Evolutionary conservation across 2,797 vertebrate genomes (phyloP).

Genomic region (Falco novaeseelandiae): DNA sequence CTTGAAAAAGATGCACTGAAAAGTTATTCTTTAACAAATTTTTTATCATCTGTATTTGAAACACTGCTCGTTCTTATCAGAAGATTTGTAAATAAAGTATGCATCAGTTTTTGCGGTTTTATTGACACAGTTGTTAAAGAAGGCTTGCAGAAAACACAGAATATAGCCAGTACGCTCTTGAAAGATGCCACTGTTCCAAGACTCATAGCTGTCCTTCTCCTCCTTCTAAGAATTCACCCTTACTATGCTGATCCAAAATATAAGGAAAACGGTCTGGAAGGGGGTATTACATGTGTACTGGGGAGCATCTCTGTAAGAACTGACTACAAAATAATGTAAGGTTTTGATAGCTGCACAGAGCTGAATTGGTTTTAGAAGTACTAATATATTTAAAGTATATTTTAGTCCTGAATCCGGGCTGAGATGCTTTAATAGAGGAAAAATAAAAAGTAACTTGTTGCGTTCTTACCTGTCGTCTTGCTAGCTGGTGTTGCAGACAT

Average conservation of each 20-base stretch:
- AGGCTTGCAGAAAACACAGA: background rate
- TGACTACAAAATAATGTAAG: background rate
- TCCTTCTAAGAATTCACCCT: background rate
- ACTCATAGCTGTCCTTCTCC: background rate
- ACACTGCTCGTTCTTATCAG: background rate
- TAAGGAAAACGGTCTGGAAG: background rate
- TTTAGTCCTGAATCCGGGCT: background rate
- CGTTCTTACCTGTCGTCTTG: constrained; percentile 81
- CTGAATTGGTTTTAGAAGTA: background rate
- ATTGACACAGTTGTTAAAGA: background rate
- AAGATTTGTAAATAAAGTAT: background rate
- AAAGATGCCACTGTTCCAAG: background rate
- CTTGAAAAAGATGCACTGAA: background rate
- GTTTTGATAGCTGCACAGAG: background rate
- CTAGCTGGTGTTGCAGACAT: constrained; percentile 79
- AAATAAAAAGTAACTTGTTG: background rate
- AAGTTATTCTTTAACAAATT: background rate
- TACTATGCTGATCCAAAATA: background rate
- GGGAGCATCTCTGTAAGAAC: background rate
- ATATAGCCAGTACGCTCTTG: background rate
- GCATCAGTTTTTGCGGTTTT: background rate
- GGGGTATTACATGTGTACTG: background rate
- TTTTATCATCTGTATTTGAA: background rate
- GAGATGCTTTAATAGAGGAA: background rate
- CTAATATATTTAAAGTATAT: background rate